These are phyloP conservation scores for Myioborus miniatus DNA, from an alignment of 2,797 vertebrate species.

Conservation along the genomic window DNA sequence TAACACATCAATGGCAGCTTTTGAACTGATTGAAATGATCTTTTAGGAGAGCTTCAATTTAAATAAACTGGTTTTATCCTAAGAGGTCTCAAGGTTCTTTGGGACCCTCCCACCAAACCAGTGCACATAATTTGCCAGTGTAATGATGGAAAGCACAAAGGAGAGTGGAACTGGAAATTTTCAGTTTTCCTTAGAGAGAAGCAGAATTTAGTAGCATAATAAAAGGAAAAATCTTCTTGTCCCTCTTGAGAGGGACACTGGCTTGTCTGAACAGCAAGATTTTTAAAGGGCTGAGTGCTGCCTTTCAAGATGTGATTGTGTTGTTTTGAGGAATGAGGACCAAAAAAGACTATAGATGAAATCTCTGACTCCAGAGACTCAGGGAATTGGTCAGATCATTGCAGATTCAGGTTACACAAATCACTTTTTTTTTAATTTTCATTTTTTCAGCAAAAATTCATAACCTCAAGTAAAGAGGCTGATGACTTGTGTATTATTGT, in stretches of 20 bases:
- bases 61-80: neutral
- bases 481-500: neutral
- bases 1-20: neutral
- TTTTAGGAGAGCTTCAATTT: neutral
- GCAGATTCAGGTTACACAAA: neutral
- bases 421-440: neutral
- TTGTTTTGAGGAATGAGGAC: neutral
- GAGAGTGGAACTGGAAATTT: neutral
- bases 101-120: neutral
- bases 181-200: neutral
- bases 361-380: neutral
- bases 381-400: neutral
- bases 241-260: neutral
- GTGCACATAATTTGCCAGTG: neutral
- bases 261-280: neutral
- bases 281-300: neutral
- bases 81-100: neutral
- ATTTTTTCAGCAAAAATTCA: neutral
- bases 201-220: neutral
- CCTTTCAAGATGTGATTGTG: neutral
- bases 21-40: neutral
- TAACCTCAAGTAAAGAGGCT: neutral
- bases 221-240: neutral
- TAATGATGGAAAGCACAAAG: neutral
- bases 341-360: neutral